Conservation (phyloP, 2,797 vertebrate species). For the Adrianichthys oophorus region DNA sequence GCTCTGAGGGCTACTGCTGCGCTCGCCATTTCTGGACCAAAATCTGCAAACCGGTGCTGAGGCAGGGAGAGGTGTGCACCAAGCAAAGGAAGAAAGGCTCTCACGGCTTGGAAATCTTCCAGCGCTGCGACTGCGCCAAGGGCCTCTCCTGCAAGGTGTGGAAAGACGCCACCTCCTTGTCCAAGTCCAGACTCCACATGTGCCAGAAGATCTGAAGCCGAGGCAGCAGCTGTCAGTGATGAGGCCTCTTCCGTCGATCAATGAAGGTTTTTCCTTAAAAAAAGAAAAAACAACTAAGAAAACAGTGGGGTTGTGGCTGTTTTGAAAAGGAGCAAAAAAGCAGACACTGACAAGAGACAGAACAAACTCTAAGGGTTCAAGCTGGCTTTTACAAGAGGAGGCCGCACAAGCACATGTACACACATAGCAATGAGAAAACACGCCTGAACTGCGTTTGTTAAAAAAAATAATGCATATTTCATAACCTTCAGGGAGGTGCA, state of each 20-base stretch:
- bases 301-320: conserved; percentile 54
- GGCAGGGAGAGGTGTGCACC: conserved; percentile 94
- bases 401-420: conserved; percentile 5
- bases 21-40: conserved; percentile 99
- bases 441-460: conserved; percentile 18
- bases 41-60: conserved; percentile 97
- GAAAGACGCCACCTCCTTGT: conserved; percentile 97
- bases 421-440: conserved; percentile 27
- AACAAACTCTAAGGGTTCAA: conserved; percentile 52
- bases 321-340: conserved; percentile 56
- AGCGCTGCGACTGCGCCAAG: conserved; percentile 97
- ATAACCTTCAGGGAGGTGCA: conserved; percentile 53
- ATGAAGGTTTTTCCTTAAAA: conserved; percentile 25
- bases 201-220: conserved; percentile 90
- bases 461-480: conserved; percentile 18
- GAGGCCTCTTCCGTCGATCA: conserved; percentile 60
- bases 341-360: conserved; percentile 66
- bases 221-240: conserved; percentile 49
- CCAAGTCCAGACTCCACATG: conserved; percentile 96
- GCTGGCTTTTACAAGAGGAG: conserved; percentile 14
- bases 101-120: conserved; percentile 95
- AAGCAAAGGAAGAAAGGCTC: conserved; percentile 97
- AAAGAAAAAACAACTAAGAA: background rate
- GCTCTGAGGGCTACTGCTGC: conserved; percentile 92
- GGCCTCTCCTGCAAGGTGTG: conserved; percentile 96